A percentile compares a stretch with the other conserved stretches of the same genome.
These are phyloP conservation scores for Echinops telfairi DNA, from an alignment of 2,113 vertebrate genomes.

Conservation along the genomic window DNA sequence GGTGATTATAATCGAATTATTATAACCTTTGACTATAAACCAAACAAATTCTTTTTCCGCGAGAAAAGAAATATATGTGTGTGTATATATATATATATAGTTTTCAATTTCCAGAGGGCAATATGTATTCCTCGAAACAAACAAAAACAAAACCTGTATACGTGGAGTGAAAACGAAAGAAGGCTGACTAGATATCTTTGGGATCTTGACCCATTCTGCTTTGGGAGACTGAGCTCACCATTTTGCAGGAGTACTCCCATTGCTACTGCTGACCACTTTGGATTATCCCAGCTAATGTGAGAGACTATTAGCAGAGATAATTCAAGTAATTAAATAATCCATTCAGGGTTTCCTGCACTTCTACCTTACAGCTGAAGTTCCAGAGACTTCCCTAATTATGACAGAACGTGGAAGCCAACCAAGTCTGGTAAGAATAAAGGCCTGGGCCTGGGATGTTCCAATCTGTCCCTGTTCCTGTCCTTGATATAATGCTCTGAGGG, in stretches of 20 bases:
- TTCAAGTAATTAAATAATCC: slow-evolving; percentile 64
- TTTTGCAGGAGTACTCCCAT: slow-evolving; percentile 15
- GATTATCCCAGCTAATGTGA: slow-evolving; percentile 54
- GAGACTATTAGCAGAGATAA: slow-evolving; percentile 52
- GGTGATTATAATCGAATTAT: background rate
- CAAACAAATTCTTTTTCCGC: background rate
- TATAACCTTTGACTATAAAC: background rate
- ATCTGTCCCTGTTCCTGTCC: slow-evolving; percentile 28
- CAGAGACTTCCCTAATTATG: slow-evolving; percentile 44
- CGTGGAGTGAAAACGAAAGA: background rate
- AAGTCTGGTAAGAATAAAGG: background rate
- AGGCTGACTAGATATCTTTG: background rate
- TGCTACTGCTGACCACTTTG: slow-evolving; percentile 34
- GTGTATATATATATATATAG: no score
- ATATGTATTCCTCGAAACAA: background rate
- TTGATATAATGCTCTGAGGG: slow-evolving; percentile 9
- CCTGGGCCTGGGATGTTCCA: background rate
- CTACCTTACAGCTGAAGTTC: background rate
- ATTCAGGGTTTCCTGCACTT: slow-evolving; percentile 57
- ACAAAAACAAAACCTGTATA: no score
- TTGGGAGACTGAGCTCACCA: background rate
- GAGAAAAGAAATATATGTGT: background rate
- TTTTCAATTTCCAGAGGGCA: background rate
- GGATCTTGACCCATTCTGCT: background rate
- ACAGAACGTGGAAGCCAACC: background rate